Base-by-base conservation (phyloP, 2,888 invertebrate species). In the Phyllotreta striolata region DNA sequence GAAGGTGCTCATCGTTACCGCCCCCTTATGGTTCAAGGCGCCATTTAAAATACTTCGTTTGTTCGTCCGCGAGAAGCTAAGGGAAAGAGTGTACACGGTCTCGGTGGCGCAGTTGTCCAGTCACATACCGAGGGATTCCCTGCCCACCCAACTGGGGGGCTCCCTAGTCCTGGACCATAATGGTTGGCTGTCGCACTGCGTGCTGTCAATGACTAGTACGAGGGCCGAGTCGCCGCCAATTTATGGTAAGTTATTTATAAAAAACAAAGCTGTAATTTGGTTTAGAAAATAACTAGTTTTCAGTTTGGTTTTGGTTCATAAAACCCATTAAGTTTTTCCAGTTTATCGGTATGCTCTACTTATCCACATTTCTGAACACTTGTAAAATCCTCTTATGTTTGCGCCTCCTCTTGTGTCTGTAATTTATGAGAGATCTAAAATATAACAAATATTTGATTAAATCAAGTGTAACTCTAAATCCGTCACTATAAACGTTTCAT, bases 1-100 rank as follows among this genome's bases (percentile, higher is more conserved):
- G 84, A 97, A 97, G 84, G 97, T 98, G 71, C 85, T 98, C 68
- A 97, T 98, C 79, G 97, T 96, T 74, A 96, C 97, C 68, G 97
- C 98, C 52, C 98, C 98, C 58, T 84, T 98, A 79, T 98, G 98
- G 98, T 98, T 98, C 84, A 96, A 96, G 83, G 97, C 97, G 64
- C 97, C 98, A 0, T 98, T 97, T 83, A 95, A 95, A 79, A 95
- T 98, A 78, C 86, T 98, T 58, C 89, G 97, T 59, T 84, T 98
- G 74, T 98, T 98, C 84, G 96, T 98, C 62, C 87, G 96, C 67
- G 97, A 98, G 83, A 98, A 98, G 83, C 84, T 98, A 73, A 87
- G 97, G 71, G 97, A 98, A 82, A 87, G 98, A 76, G 98, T 98
- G 67, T 96, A 92, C 83, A 97, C 96, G 35, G 95, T 97, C 74